Evolutionary conservation across 2,888 invertebrate genomes (phyloP), one percentile per base, ranked within the genome.

Genomic region (Drosophila stalkeri): DNA sequence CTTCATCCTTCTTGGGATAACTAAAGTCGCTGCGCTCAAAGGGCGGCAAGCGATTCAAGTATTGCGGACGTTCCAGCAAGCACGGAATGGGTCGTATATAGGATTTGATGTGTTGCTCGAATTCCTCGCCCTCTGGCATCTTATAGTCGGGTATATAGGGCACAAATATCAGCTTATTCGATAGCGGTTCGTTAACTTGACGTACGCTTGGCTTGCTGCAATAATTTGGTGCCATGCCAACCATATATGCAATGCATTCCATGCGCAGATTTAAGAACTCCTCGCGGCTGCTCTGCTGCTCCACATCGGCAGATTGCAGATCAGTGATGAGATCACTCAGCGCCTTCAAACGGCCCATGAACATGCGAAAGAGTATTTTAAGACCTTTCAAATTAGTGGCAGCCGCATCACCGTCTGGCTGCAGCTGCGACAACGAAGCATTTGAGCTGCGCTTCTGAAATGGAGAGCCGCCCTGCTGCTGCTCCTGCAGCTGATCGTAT

Each of bases 281-380:
- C 39, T 91, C 91, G 27, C 86, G 84, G 35, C 86, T 80, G 4
- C 87, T 65, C 56, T 91, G 84, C 51, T 90, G 91, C 31, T 91
- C 91, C 16, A 91, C 62, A 54, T 92, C 91, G 7, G 90, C 91
- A 12, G 91, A 90, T 41, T 91, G 91, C 3, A 91, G 70, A 49
- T 91, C 92, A 0, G 82, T 88, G n/a, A 90, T 90, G 27, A 91
- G 83, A 80, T 91, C 91, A 74, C 91, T 91, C 9, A 92, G 77
- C 0, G 90, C 87, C 67, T 93, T 93, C 2, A 94, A 78, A 71
- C 94, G 94, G 0, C 94, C 94, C 80, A 95, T 92, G 80, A 95
- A 95, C 63, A 95, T 95, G 56, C 95, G 93, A 27, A 95, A 95
- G 20, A 95, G 90, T 56, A 95, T 93, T 83, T 95, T 95, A 62